Percentiles rank a stretch among this genome's conserved stretches.
Evolutionary conservation across 2,797 vertebrate genomes (phyloP).

Genomic region (Epinephelus awoara): DNA sequence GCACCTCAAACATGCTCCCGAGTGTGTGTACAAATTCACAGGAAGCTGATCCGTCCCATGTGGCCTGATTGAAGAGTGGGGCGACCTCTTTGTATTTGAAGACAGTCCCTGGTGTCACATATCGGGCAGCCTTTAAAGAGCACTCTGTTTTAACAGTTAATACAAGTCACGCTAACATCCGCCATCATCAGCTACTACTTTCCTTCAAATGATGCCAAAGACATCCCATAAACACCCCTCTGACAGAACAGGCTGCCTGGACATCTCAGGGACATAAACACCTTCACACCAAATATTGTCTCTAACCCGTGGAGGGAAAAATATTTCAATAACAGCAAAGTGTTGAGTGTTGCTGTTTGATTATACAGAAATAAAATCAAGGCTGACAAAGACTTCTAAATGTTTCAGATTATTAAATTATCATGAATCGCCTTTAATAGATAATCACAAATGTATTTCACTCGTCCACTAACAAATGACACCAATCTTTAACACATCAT

Average conservation of each 20-base stretch:
- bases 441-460: too few relatives aligned
- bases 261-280: neutral
- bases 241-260: neutral
- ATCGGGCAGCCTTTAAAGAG: slow-evolving; percentile 9
- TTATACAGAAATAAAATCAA: too few relatives aligned
- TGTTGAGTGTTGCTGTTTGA: too few relatives aligned
- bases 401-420: too few relatives aligned
- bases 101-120: neutral
- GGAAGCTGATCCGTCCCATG: slow-evolving; percentile 35
- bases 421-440: too few relatives aligned
- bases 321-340: too few relatives aligned
- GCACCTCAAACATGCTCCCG: slow-evolving; percentile 6
- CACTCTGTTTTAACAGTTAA: neutral
- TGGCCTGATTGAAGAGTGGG: slow-evolving; percentile 12
- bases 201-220: slow-evolving; percentile 7
- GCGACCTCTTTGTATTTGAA: slow-evolving; percentile 28
- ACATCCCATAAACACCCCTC: neutral
- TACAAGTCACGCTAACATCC: neutral
- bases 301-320: neutral
- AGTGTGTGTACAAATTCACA: neutral
- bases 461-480: too few relatives aligned
- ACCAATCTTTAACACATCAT: too few relatives aligned
- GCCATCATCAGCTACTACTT: neutral
- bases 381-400: too few relatives aligned
- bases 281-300: neutral